A percentile compares a stretch with the other conserved stretches of the same genome.
These are phyloP conservation scores for Muscina levida DNA, from an alignment of 2,888 invertebrate genomes.

Conservation along the genomic window DNA sequence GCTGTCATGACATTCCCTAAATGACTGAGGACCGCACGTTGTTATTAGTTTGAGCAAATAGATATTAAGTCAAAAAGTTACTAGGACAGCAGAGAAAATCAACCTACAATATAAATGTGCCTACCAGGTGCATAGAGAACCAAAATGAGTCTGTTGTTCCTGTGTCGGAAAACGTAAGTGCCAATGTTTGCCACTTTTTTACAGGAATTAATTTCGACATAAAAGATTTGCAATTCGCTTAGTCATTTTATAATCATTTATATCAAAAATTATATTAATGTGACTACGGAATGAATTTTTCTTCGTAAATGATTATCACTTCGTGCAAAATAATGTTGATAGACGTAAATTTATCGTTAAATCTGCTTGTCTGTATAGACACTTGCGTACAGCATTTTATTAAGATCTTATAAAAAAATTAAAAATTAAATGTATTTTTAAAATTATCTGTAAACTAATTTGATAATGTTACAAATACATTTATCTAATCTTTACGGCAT, in stretches of 20 bases:
- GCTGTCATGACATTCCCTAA: slow-evolving; percentile 55
- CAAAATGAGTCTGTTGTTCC: neutral
- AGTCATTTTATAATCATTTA: slow-evolving; percentile 63
- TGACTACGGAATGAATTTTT: neutral
- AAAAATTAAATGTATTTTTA: no score
- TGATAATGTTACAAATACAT: no score
- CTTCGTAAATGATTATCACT: no score
- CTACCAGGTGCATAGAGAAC: slow-evolving; percentile 7
- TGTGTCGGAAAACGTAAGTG: neutral
- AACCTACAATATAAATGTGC: neutral
- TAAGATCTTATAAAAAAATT: no score
- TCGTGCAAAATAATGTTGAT: no score
- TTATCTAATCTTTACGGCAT: no score
- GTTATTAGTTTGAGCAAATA: slow-evolving; percentile 47
- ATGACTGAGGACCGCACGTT: slow-evolving; percentile 67
- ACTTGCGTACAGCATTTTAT: no score
- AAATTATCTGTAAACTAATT: no score
- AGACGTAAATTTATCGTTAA: no score
- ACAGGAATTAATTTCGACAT: slow-evolving; percentile 11
- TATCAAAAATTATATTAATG: slow-evolving; percentile 53
- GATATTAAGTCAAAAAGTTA: neutral
- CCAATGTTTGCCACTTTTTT: neutral
- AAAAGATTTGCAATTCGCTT: slow-evolving; percentile 48
- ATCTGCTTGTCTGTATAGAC: no score
- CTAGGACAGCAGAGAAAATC: no score